Evolutionary conservation across 2,888 invertebrate species (phyloP), one percentile per base, ranked within the genome.

Genomic region (Amblyjoppa proteus): DNA sequence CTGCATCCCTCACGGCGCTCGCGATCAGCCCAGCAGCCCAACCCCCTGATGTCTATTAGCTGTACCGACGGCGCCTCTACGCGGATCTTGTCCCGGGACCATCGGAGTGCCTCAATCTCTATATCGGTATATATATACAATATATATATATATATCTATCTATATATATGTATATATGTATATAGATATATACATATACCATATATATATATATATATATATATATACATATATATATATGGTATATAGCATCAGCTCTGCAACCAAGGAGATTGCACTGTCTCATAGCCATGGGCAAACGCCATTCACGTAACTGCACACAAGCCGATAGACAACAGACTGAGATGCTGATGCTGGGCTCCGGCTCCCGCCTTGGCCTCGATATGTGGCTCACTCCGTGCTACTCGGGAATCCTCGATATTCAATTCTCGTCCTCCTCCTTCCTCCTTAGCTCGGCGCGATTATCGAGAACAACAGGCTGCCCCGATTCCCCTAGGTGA

Each of bases 381-480:
- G 71, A 49, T 56, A 56, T 77, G 77, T 58, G 69, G 9, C 69
- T 66, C 49, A 64, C 28, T 25, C 71, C 66, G 58, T 78, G 38
- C 70, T 70, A 81, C 76, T 80, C 71, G 84, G 45, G 76, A 80
- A 84, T 84, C 51, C 80, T 80, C 84, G 80, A 84, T 84, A 84
- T 84, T 84, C 84, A 80, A 84, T 84, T 84, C 80, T 75, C 76
- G 56, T 76, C 79, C 61, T 49, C 75, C 75, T 76, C 76, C 76
- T 66, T 77, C 77, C 77, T 84, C 84, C 84, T 81, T 81, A 71
- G 71, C 66, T 80, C 66, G 49, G 41, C 76, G 71, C 71, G 80
- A 80, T 81, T 51, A 80, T 64, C 45, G 70, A 38, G 64, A 68
- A 76, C 71, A 84, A 70, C 61, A 84, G 80, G 75, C 70, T 79